Evolutionary conservation across 2,888 invertebrate species (phyloP), one percentile per base, ranked within the genome.

Genomic region (Hydrotaea diabolus): DNA sequence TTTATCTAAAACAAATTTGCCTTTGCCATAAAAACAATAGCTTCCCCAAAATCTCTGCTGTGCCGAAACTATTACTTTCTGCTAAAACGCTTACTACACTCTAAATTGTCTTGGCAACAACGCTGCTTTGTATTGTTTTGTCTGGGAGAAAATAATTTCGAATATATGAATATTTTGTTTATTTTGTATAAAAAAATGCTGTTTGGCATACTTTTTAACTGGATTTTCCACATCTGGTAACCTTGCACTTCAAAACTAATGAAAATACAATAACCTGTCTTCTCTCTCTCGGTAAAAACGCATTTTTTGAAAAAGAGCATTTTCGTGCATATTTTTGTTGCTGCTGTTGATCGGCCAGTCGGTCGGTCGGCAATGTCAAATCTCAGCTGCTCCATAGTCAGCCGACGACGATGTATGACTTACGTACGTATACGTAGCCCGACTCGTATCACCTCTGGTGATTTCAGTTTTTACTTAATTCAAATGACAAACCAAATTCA

Each of bases 401-500:
- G 31, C 31, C 64, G 31, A 19, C 17, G 26, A 66, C n/a, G 43
- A 9, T 26, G 59, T 59, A 43, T 43, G 43, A 21, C n/a, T n/a
- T n/a, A n/a, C n/a, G n/a, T n/a, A n/a, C n/a, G n/a, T n/a, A n/a
- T 7, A 31, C 31, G 31, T 26, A 26, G 31, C 62, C 23, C 39
- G 21, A 4, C 46, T 39, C 39, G 39, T 13, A 43, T 0, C 39
- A 69, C 46, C 69, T 13, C 69, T 31, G 0, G 46, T 23, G 17
- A 46, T 43, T 43, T 19, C 46, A 66, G 9, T 69, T 69, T 23
- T 39, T 19, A 69, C 46, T 49, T 55, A 71, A 55, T 26, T 62
- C 43, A 23, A 21, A 21, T 19, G 31, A 77, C 66, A n/a, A n/a
- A 69, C 57, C 21, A 53, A 21, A 57, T 90, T 90, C 87, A 90